A percentile compares a stretch with the other conserved stretches of the same genome.
Evolutionary conservation across 2,113 vertebrate genomes (phyloP).

Genomic region (Oceanites oceanicus): DNA sequence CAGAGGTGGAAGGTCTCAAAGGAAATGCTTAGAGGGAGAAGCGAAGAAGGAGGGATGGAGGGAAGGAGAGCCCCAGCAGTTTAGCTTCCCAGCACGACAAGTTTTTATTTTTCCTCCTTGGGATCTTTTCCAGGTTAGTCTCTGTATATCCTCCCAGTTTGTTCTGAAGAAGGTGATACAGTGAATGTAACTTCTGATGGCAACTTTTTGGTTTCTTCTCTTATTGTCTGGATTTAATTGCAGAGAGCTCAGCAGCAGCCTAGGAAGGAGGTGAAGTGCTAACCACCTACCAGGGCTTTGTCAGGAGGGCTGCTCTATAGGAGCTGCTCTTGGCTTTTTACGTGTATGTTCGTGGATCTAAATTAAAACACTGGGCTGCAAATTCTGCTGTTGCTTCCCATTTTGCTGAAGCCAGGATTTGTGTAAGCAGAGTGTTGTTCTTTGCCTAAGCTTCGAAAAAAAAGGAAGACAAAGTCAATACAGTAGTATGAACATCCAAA

Average conservation of each 20-base stretch:
- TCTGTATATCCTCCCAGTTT: not conserved
- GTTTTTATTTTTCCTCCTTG: not conserved
- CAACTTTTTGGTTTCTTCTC: not conserved
- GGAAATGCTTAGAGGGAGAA: not conserved
- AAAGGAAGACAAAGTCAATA: not conserved
- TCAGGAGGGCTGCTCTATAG: not conserved
- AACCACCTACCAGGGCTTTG: not conserved
- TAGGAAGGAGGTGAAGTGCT: not conserved
- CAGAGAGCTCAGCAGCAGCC: not conserved
- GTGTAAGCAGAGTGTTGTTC: not conserved
- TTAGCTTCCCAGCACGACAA: not conserved
- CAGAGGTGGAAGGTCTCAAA: not conserved
- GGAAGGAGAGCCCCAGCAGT: not conserved
- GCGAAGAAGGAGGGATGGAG: not conserved
- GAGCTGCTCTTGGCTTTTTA: not conserved
- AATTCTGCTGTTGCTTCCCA: not conserved
- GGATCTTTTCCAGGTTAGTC: not conserved
- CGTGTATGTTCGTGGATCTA: not conserved
- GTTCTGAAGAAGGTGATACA: not conserved
- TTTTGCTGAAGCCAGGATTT: not conserved
- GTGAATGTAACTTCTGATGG: not conserved
- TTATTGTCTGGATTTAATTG: not conserved
- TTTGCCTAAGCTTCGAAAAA: not conserved
- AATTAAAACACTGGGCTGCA: not conserved
- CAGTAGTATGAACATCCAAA: not conserved